A percentile compares a stretch with the other conserved stretches of the same genome.
phyloP scores from a whole-genome alignment of 2,113 vertebrate genomes.

The Rafetus swinhoei region DNA sequence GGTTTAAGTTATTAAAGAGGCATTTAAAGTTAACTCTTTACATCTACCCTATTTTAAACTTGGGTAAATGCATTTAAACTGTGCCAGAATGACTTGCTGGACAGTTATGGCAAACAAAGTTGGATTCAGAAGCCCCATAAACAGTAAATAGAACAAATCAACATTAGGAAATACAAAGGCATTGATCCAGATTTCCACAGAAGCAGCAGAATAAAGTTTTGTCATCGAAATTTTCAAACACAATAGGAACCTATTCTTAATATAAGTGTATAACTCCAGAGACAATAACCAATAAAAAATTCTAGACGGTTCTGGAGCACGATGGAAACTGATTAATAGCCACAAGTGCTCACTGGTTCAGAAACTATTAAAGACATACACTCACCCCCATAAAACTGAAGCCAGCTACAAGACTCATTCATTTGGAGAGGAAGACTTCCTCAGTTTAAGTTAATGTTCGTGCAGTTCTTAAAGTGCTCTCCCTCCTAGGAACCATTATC shows the following conservation, averaged over 20 bases:
- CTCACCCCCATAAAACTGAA: not conserved
- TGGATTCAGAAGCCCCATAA: not conserved
- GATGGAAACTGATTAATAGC: not conserved
- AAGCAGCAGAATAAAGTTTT: not conserved
- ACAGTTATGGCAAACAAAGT: not conserved
- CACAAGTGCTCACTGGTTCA: not conserved
- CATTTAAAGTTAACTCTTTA: not conserved
- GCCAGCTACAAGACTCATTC: not conserved
- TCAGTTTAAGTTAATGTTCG: not conserved
- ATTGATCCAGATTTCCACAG: not conserved
- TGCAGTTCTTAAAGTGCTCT: not conserved
- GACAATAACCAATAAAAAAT: not conserved
- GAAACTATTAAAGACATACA: not conserved
- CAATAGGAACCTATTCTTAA: not conserved
- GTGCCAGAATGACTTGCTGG: not conserved
- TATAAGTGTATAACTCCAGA: slow-evolving; percentile 2
- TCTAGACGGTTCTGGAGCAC: not conserved
- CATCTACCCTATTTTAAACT: not conserved
- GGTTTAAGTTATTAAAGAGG: not conserved
- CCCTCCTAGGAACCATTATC: not conserved
- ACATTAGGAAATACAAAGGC: not conserved
- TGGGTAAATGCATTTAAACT: not conserved
- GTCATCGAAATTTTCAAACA: not conserved
- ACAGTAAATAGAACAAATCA: not conserved
- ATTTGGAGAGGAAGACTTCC: not conserved